phyloP scores from a whole-genome alignment of 2,113 vertebrate species.

The Bujurquina vittata region DNA sequence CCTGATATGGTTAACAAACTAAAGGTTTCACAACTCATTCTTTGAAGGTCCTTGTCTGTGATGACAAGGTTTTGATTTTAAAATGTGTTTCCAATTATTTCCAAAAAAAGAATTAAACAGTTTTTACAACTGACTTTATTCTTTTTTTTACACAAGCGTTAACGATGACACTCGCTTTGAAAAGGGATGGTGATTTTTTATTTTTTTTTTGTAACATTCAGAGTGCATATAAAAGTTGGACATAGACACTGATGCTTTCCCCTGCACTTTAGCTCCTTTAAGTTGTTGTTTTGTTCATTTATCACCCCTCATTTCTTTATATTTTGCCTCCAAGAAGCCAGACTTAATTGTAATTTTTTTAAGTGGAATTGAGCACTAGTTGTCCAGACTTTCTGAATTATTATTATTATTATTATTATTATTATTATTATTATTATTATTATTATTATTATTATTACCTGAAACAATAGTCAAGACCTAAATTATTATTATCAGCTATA shows the following conservation, averaged over 20 bases:
- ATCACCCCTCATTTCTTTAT: background rate
- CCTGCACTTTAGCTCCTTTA: background rate
- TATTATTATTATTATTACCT: background rate
- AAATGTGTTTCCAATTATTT: background rate
- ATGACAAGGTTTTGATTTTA: background rate
- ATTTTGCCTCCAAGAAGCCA: background rate
- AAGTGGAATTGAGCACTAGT: no score
- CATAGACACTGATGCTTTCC: background rate
- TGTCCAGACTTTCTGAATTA: no score
- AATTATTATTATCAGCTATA: no score
- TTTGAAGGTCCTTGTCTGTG: background rate
- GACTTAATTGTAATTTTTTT: no score
- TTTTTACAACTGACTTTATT: background rate
- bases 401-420: background rate
- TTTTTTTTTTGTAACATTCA: background rate
- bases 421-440: no score
- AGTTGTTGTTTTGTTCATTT: background rate
- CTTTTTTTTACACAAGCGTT: background rate
- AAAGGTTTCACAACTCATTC: slow-evolving; percentile 1
- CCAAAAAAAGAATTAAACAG: background rate
- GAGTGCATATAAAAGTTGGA: background rate
- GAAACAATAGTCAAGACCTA: no score
- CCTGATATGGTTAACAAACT: slow-evolving; percentile 16
- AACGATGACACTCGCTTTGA: background rate
- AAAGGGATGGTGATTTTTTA: background rate